Base-by-base conservation (phyloP, 2,113 vertebrate genomes). In the Vanacampus margaritifer region DNA sequence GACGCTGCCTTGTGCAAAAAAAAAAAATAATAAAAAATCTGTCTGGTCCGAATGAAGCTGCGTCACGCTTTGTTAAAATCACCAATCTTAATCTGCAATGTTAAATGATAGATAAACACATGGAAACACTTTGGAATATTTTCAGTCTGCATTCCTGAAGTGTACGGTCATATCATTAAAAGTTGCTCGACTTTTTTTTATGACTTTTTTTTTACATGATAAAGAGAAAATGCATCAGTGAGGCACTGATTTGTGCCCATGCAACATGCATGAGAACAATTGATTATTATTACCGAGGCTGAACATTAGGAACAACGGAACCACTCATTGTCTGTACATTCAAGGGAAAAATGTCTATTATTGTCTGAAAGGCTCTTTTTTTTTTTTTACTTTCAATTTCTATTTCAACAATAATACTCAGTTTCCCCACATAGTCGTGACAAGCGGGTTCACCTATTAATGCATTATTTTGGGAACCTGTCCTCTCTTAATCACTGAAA, bases 1-100 rank as follows among this genome's bases (percentile, higher is more conserved):
- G 57, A 84, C 73, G 78, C 84, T 87, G 88, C 81, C 85, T 83
- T 81, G 82, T 71, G 80, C n/a, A n/a, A n/a, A n/a, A n/a, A n/a
- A n/a, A n/a, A n/a, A n/a, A n/a, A n/a, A n/a, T n/a, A n/a, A n/a
- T n/a, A n/a, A n/a, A 85, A 84, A 84, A 80, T 71, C 80, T 83
- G 78, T 84, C 54, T 71, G 75, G 64, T 79, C 84, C 78, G 83
- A 89, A 89, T 88, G 82, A 86, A 79, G 72, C 71, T 26, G 79
- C 80, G 86, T 87, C 84, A 88, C 78, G 82, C 86, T 86, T 17
- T 3, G 8, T 26, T 16, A 57, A 32, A 54, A 32, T 57, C 24
- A 17, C 54, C 6, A 32, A 57, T 17, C 6, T 57, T 57, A 32
- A 57, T 57, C 14, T 16, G 14, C 14, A 57, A 32, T 32, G 12